phyloP scores from a whole-genome alignment of 2,888 invertebrate genomes.

The Ophion obscuratus region DNA sequence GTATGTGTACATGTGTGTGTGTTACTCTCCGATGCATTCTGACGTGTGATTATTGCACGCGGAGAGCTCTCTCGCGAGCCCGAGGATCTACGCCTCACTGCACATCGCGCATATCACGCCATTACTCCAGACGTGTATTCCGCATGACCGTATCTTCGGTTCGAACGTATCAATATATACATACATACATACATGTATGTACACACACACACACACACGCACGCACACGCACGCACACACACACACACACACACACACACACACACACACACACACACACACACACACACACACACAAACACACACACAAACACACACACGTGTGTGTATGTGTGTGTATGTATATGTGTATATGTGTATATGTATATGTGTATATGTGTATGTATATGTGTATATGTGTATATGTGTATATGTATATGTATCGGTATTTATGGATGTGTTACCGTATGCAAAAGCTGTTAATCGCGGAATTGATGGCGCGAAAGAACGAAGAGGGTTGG shows the following conservation, averaged over 20 bases:
- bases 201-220: background rate
- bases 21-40: conserved; percentile 78
- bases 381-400: background rate
- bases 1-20: conserved; percentile 63
- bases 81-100: conserved; percentile 82
- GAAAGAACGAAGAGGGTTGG: conserved; percentile 40
- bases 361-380: too few relatives aligned
- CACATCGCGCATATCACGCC: conserved; percentile 79
- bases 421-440: background rate
- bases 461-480: conserved; percentile 44
- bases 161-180: conserved; percentile 33
- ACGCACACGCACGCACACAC: background rate
- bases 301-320: too few relatives aligned
- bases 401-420: background rate
- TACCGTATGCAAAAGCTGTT: background rate
- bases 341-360: too few relatives aligned
- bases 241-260: too few relatives aligned
- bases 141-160: conserved; percentile 48
- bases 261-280: too few relatives aligned
- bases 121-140: conserved; percentile 72
- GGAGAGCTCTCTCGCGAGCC: conserved; percentile 75
- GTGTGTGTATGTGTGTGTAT: rapidly evolving
- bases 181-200: conserved; percentile 11
- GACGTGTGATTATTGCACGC: conserved; percentile 82
- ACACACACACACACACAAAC: too few relatives aligned